Conservation (phyloP, 2,888 invertebrate species). For the Atrina japonica region DNA sequence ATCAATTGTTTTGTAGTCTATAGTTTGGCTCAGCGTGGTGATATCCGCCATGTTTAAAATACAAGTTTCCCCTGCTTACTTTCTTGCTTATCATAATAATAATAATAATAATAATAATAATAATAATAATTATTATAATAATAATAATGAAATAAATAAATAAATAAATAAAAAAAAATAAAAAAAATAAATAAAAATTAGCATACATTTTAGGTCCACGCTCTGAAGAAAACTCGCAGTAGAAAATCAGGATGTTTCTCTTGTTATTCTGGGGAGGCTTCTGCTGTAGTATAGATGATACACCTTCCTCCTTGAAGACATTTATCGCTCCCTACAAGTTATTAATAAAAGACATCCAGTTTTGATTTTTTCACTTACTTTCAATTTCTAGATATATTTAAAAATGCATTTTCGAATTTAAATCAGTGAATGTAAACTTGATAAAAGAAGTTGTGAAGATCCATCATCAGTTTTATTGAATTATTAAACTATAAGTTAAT, state of each 20-base stretch:
- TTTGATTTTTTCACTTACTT: too few relatives aligned
- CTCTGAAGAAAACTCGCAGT: constrained; percentile 50
- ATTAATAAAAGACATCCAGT: too few relatives aligned
- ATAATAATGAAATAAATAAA: background rate
- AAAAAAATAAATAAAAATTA: background rate
- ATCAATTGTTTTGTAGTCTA: too few relatives aligned
- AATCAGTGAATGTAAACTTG: background rate
- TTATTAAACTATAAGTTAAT: too few relatives aligned
- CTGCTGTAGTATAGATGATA: background rate
- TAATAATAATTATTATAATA: background rate
- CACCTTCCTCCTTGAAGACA: background rate
- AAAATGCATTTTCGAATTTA: background rate
- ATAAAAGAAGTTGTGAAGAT: too few relatives aligned
- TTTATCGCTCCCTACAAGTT: constrained; percentile 16
- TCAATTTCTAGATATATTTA: background rate
- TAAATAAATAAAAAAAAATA: background rate
- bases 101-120: too few relatives aligned
- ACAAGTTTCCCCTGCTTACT: background rate
- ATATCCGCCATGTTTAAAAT: too few relatives aligned
- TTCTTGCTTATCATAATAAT: background rate
- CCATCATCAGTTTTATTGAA: too few relatives aligned
- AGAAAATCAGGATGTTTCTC: constrained; percentile 41
- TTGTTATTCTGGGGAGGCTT: constrained; percentile 7
- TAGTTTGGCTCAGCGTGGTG: too few relatives aligned
- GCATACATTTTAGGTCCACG: constrained; percentile 46